Percentiles rank a stretch among this genome's conserved stretches.
Evolutionary conservation across 2,888 invertebrate species (phyloP).

Genomic region (Melieria omissa): DNA sequence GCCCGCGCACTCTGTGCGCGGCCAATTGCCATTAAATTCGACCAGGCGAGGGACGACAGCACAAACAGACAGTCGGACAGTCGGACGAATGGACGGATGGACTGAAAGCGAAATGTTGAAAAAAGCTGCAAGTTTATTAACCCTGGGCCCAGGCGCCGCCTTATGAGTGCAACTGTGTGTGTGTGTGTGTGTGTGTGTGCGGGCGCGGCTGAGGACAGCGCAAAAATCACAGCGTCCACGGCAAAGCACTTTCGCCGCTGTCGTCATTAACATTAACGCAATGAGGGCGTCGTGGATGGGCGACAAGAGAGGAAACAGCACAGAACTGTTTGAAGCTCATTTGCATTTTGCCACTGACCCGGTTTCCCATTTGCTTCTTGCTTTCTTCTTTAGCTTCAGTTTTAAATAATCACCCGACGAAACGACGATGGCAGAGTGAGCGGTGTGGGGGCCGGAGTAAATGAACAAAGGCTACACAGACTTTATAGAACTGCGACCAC

Average conservation of each 20-base stretch:
- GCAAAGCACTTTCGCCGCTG: not conserved
- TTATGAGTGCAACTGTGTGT: not conserved
- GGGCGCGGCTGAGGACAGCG: not conserved
- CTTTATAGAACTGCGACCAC: conserved; percentile 52
- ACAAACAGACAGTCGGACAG: not conserved
- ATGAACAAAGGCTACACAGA: too few relatives aligned
- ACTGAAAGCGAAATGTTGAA: not conserved
- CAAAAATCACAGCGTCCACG: conserved; percentile 23
- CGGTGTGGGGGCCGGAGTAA: too few relatives aligned
- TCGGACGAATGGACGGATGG: not conserved
- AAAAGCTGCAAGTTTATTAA: conserved; percentile 25
- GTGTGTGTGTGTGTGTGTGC: not conserved
- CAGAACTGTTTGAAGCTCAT: conserved; percentile 13
- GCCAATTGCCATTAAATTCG: conserved; percentile 19
- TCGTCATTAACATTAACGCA: conserved; percentile 12
- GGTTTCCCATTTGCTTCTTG: conserved; percentile 4
- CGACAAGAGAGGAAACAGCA: not conserved
- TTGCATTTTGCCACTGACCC: conserved; percentile 36
- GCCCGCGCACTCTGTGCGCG: too few relatives aligned
- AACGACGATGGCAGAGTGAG: conserved; percentile 1
- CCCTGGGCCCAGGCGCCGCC: conserved; percentile 8
- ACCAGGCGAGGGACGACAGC: conserved; percentile 17
- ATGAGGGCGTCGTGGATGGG: not conserved
- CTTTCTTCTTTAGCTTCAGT: not conserved
- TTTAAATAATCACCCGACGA: not conserved